Percentiles rank a stretch among this genome's conserved stretches.
Evolutionary conservation across 2,113 vertebrate genomes (phyloP).

Genomic region (Scomber japonicus): DNA sequence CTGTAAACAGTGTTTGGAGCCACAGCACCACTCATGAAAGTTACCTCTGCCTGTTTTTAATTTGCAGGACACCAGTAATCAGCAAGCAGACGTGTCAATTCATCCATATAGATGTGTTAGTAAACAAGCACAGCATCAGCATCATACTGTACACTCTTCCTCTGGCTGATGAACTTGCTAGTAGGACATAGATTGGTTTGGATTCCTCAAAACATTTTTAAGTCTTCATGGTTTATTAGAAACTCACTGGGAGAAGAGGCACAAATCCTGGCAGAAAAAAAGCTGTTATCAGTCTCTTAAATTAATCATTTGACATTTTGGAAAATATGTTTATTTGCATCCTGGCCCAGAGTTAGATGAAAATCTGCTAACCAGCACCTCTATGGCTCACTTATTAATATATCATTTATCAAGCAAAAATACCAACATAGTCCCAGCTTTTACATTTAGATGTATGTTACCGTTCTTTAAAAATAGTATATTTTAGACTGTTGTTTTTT

Average conservation of each 20-base stretch:
- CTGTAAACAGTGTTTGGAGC: conserved; percentile 50
- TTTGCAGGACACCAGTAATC: conserved; percentile 53
- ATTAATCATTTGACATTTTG: conserved; percentile 4
- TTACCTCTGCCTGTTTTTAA: conserved; percentile 43
- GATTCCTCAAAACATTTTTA: neutral
- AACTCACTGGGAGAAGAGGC: neutral
- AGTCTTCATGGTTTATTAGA: neutral
- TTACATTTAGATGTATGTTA: no score
- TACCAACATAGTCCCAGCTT: no score
- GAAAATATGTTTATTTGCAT: neutral
- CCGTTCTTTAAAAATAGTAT: no score
- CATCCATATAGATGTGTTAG: neutral
- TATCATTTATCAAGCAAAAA: no score
- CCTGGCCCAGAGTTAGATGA: neutral
- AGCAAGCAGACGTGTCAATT: conserved; percentile 47
- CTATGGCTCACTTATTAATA: neutral
- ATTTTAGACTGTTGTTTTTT: no score
- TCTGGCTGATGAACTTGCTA: conserved; percentile 16
- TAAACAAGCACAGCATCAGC: conserved; percentile 21
- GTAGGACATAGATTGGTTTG: conserved; percentile 3
- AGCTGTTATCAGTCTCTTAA: neutral
- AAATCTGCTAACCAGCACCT: neutral
- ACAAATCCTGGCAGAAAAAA: neutral
- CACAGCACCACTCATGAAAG: conserved; percentile 59
- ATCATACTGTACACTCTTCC: conserved; percentile 1